Evolutionary conservation across 1,140 invertebrate species (phyloP), one percentile per base, ranked within the genome.

Genomic region (Eufriesea mexicana): DNA sequence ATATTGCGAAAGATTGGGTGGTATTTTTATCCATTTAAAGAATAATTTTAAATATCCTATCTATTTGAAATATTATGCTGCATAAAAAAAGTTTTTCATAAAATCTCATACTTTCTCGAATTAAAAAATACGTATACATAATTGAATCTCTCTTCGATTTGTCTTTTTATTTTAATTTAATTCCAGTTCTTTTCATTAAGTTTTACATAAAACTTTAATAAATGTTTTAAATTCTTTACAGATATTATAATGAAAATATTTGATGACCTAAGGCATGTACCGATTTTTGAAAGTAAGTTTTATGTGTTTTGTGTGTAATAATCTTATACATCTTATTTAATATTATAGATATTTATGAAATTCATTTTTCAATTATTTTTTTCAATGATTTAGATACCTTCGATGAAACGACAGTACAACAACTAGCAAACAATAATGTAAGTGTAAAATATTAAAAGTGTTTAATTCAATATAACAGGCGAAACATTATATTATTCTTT

Each of bases 231-330:
- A 64, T 68, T 85, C 7, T 79, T 91, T 91, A 5, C 84, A 94
- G 93, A 93, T 74, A 72, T 88, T 7, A 78, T 94, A 71, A 86
- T 93, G 88, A 92, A 91, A 80, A 91, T 93, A 84, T 89, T 94
- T 49, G 89, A 92, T 49, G 86, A 89, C 55, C 68, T 92, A 10
- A 82, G 88, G 72, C 84, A 90, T 74, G 84, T 88, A 45, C 80
- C 87, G 59, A 74, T 75, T 70, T 89, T 91, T 75, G 90, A 92
- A 90, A 89, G 93, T 94, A 88, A 86, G 89, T 92, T n/a, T n/a
- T n/a, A n/a, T n/a, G n/a, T n/a, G n/a, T n/a, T n/a, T n/a, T n/a
- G n/a, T n/a, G n/a, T n/a, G n/a, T 35, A 35, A 35, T 35, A 1
- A 4, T 35, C 35, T 35, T 35, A 62, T 20, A 9, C n/a, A 62